Evolutionary conservation across 2,888 invertebrate species (phyloP).

Genomic region (Ectropis crepuscularia): DNA sequence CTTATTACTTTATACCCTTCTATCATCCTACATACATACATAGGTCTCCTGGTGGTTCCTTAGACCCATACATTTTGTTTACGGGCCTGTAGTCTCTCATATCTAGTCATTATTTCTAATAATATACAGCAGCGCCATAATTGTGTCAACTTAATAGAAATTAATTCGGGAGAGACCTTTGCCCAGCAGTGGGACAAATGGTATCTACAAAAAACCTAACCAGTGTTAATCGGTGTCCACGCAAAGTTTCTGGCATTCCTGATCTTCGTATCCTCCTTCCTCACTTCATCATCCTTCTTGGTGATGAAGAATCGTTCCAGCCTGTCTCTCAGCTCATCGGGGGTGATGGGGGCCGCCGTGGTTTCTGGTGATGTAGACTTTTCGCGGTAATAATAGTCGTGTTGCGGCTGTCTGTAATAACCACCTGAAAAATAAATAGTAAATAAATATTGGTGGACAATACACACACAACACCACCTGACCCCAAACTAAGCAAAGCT

Average conservation of each 20-base stretch:
- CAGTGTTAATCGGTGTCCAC: constrained; percentile 75
- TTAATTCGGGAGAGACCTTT: no score
- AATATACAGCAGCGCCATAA: no score
- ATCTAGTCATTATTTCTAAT: no score
- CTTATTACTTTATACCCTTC: no score
- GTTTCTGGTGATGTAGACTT: constrained; percentile 62
- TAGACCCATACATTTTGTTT: no score
- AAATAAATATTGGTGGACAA: no score
- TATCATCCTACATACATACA: no score
- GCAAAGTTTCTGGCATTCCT: constrained; percentile 74
- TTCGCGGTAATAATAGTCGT: constrained; percentile 69
- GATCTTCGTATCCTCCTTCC: constrained; percentile 55
- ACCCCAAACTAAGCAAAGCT: no score
- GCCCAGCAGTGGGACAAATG: neutral
- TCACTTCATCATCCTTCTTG: constrained; percentile 61
- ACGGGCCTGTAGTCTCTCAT: no score
- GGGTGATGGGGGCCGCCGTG: constrained; percentile 75
- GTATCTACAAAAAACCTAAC: constrained; percentile 39
- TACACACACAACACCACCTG: no score
- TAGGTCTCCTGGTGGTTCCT: no score
- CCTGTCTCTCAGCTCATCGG: constrained; percentile 81
- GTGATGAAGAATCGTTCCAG: constrained; percentile 79
- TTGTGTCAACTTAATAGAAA: no score
- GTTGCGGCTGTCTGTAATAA: constrained; percentile 68
- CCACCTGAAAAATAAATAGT: constrained; percentile 44